Percentiles rank a stretch among this genome's conserved stretches.
phyloP scores from a whole-genome alignment of 2,113 vertebrate genomes.

The Peromyscus californicus region DNA sequence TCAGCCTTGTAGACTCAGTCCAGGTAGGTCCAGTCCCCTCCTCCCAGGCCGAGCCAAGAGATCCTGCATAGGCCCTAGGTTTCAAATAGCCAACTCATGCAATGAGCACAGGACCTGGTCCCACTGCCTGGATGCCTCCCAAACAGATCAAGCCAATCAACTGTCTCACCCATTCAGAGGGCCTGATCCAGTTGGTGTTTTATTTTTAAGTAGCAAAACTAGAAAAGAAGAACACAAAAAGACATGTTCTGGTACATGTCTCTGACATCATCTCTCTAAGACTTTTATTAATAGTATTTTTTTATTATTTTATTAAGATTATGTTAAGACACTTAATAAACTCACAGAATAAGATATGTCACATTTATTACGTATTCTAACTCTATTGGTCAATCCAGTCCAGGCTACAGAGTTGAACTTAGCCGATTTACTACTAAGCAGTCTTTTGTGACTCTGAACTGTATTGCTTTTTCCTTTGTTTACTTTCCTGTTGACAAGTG shows the following conservation, averaged over 20 bases:
- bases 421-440: constrained; percentile 50
- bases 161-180: no score
- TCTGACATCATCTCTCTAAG: constrained; percentile 8
- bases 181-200: no score
- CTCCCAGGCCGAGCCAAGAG: no score
- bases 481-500: constrained; percentile 25
- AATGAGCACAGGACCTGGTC: no score
- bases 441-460: neutral
- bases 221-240: neutral
- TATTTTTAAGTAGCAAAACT: constrained; percentile 33
- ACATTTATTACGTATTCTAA: constrained; percentile 12
- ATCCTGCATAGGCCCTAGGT: no score
- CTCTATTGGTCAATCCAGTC: constrained; percentile 55
- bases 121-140: no score
- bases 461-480: neutral
- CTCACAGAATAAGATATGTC: neutral
- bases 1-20: no score
- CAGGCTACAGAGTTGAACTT: constrained; percentile 26
- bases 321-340: neutral
- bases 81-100: no score
- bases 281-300: neutral
- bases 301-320: neutral
- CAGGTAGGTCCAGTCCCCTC: no score
- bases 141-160: no score
- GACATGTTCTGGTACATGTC: neutral